Percentiles rank a stretch among this genome's conserved stretches.
These are phyloP conservation scores for Lynx canadensis DNA, from an alignment of 2,113 vertebrate species.

Conservation along the genomic window DNA sequence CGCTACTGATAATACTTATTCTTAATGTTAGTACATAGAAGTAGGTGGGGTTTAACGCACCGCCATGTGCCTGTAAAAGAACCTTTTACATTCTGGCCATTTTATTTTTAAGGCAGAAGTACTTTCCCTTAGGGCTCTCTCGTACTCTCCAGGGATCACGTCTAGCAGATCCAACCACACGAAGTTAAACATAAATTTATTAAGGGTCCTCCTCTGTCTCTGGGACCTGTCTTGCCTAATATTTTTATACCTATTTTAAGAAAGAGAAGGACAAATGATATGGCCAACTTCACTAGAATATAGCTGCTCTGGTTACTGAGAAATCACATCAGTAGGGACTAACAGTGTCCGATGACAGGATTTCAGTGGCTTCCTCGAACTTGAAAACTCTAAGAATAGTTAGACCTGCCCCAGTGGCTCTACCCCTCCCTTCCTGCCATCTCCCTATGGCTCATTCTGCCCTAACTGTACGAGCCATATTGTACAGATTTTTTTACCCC, in stretches of 20 bases:
- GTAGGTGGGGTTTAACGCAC: neutral
- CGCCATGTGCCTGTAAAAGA: neutral
- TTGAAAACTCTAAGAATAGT: neutral
- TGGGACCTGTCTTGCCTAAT: neutral
- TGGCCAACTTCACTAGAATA: neutral
- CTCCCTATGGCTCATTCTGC: neutral
- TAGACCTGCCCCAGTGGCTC: neutral
- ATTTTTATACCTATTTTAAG: neutral
- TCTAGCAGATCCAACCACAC: neutral
- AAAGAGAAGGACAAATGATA: neutral
- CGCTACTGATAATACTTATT: neutral
- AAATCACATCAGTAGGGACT: neutral
- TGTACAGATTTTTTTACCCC: neutral
- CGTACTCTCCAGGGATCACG: neutral
- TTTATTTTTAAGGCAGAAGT: neutral
- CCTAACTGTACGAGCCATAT: neutral
- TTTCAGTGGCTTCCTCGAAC: neutral
- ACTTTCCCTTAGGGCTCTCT: neutral
- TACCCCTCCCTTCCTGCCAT: neutral
- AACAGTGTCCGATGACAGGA: neutral
- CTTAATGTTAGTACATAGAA: neutral
- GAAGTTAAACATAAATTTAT: neutral
- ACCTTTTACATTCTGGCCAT: neutral
- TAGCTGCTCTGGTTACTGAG: neutral
- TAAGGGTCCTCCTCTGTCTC: neutral